phyloP scores from a whole-genome alignment of 2,888 invertebrate species.

The Epicampocera succincta region DNA sequence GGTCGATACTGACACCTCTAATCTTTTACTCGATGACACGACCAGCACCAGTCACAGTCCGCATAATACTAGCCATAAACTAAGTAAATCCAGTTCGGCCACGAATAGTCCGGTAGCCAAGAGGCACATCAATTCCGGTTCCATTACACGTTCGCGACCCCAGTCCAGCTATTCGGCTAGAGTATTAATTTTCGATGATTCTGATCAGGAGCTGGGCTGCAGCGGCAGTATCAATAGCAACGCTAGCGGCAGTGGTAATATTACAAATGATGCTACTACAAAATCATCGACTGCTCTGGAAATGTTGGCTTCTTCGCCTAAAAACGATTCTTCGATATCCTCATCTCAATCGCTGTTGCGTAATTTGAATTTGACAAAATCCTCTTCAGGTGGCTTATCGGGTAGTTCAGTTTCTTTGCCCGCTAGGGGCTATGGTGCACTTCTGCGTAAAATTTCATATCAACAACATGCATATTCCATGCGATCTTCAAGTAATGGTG shows the following conservation, averaged over 20 bases:
- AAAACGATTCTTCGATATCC: slow-evolving; percentile 72
- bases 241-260: slow-evolving; percentile 59
- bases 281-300: slow-evolving; percentile 74
- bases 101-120: slow-evolving; percentile 76
- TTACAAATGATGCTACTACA: slow-evolving; percentile 59
- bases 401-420: slow-evolving; percentile 80
- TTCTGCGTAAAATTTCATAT: slow-evolving; percentile 80
- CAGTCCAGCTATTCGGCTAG: slow-evolving; percentile 88
- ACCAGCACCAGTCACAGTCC: slow-evolving; percentile 62
- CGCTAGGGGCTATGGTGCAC: slow-evolving; percentile 77
- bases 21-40: slow-evolving; percentile 71
- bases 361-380: slow-evolving; percentile 78
- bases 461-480: slow-evolving; percentile 81
- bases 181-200: slow-evolving; percentile 89
- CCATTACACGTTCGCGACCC: slow-evolving; percentile 80
- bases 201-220: slow-evolving; percentile 83
- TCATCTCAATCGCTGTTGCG: slow-evolving; percentile 74
- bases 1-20: slow-evolving; percentile 59
- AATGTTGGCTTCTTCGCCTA: slow-evolving; percentile 74
- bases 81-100: slow-evolving; percentile 65
- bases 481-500: slow-evolving; percentile 78
- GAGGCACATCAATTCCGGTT: slow-evolving; percentile 74
- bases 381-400: slow-evolving; percentile 79
- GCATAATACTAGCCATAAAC: slow-evolving; percentile 47
- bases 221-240: slow-evolving; percentile 61